Base-by-base conservation (phyloP, 2,888 invertebrate species). In the Noctua comes region DNA sequence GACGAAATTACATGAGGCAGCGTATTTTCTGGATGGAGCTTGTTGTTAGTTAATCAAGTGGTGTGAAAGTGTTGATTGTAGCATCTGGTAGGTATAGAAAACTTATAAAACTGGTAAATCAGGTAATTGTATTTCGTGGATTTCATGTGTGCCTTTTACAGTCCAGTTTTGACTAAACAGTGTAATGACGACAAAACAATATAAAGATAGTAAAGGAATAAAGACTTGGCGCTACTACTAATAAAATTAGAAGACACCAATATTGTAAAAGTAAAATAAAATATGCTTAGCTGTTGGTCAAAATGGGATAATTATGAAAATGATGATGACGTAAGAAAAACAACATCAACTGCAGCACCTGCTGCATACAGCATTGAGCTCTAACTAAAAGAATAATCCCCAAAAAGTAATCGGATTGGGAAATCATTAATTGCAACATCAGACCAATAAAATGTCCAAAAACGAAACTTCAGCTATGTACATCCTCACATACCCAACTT, bases 401-500 rank as follows among this genome's bases (percentile, higher is more conserved):
- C 24, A 21, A 24, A 46, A 6, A 3, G 0, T 46, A 59, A 59
- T 31, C 10, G 21, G 46, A 21, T 54, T 1, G 10, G 4, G 4
- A 51, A 24, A 18, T 10, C 8, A 68, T 64, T 3, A 57, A 71
- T 21, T 36, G 16, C 21, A 68, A 77, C 31, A 62, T 13, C 3
- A 64, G 16, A 80, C 0, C 11, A 70, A 69, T 73, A 65, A 54
- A 64, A 71, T 31, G 7, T 40, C 2, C 6, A 31, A 76, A 7
- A 74, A n/a, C 31, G 27, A 57, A 73, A 75, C n/a, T 43, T 77
- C 18, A 43, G n/a, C 77, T 81, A 27, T 72, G 76, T 79, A 83
- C 72, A 70, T 64, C n/a, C 46, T 24, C 65, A 70, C 40, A 43
- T 64, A 73, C 62, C 48, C 8, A 73, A 57, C 65, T 81, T 86